phyloP scores from a whole-genome alignment of 1,140 invertebrate species.

The Solenopsis fugax region DNA sequence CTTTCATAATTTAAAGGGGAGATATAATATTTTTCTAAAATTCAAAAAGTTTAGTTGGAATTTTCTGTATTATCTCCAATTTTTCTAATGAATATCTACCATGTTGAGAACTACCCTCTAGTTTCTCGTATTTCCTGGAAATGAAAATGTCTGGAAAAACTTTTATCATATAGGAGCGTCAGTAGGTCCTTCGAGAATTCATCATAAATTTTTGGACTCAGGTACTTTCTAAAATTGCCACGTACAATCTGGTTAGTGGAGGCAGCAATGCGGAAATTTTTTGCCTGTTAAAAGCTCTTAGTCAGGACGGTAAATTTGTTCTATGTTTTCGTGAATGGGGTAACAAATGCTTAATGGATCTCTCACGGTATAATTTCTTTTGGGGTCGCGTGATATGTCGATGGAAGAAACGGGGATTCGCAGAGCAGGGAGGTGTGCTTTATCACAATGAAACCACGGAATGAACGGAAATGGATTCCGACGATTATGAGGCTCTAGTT shows the following conservation, averaged over 20 bases:
- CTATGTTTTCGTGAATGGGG: slow-evolving; percentile 22
- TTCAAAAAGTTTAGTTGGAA: neutral
- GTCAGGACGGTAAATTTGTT: slow-evolving; percentile 35
- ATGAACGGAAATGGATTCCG: slow-evolving; percentile 38
- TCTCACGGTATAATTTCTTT: slow-evolving; percentile 4
- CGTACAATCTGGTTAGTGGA: slow-evolving; percentile 9
- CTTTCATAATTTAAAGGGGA: neutral
- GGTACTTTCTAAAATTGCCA: slow-evolving; percentile 12
- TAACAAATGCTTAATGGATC: slow-evolving; percentile 49
- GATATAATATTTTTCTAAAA: neutral
- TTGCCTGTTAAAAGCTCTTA: slow-evolving; percentile 42
- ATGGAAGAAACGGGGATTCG: neutral
- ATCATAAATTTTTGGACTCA: slow-evolving; percentile 38
- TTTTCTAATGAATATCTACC: neutral
- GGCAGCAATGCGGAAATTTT: slow-evolving; percentile 17
- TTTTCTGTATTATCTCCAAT: neutral
- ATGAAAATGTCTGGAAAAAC: slow-evolving; percentile 17
- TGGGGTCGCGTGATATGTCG: slow-evolving; percentile 3
- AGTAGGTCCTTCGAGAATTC: slow-evolving; percentile 22
- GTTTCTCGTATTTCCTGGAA: slow-evolving; percentile 1
- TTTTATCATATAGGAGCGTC: slow-evolving; percentile 13
- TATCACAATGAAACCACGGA: slow-evolving; percentile 17
- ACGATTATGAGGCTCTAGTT: slow-evolving; percentile 13
- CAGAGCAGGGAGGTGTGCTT: slow-evolving; percentile 1
- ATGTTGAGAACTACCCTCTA: neutral